Base-by-base conservation (phyloP, 1,140 invertebrate genomes). In the Drosophila parvula region DNA sequence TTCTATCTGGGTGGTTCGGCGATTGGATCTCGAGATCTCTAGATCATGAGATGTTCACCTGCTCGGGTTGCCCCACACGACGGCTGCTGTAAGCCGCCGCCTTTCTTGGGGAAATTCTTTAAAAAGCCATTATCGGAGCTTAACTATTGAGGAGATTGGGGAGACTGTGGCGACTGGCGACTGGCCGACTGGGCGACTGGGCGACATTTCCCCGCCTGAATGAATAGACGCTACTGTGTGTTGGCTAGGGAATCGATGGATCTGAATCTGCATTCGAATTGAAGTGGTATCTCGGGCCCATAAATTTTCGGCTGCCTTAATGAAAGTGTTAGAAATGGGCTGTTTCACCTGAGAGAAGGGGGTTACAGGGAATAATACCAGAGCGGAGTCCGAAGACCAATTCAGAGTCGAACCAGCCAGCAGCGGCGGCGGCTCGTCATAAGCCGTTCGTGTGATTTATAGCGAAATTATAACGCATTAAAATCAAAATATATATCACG, bases 401-500 rank as follows among this genome's bases (percentile, higher is more conserved):
- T 78, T 78, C 43, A 30, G 65, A 60, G 41, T 40, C 47, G 43
- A 11, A 5, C 34, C 34, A 32, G 45, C 30, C 58, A 79, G 44
- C 53, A 53, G 51, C 58, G 43, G 69, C 74, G 80, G 47, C 57
- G 63, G 56, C 74, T 63, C 41, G 69, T 71, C 83, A 90, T 88
- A 82, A 81, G 82, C 88, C 68, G 78, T 74, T 55, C 83, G 62
- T 55, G 76, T 90, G 88, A 90, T 90, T 90, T 90, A 90, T 90
- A 78, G 83, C 67, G 36, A 88, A 90, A 90, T 90, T 90, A 90
- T 90, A 88, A 83, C 78, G 85, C 70, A 90, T 90, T 90, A 89
- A 88, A 81, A 83, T 81, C 82, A 84, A 79, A 88, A 90, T 88
- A 80, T 79, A 85, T 78, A 74, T 68, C 56, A 74, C 64, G 81